A percentile compares a stretch with the other conserved stretches of the same genome.
Conservation (phyloP, 2,113 vertebrate species). For the Tursiops truncatus region DNA sequence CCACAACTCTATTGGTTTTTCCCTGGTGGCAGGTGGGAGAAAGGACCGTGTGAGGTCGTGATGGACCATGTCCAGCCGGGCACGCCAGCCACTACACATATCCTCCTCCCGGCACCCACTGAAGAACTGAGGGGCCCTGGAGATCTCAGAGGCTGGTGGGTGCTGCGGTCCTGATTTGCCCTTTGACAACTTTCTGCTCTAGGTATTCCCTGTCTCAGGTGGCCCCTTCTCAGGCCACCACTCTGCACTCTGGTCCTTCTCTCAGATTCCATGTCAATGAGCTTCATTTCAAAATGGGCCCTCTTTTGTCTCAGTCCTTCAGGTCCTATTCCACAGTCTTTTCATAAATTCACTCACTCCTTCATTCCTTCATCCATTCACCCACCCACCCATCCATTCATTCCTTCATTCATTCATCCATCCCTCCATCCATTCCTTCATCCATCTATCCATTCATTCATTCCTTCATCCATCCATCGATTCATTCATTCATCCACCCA, state of each 20-base stretch:
- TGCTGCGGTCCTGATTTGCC: not conserved
- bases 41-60: no score
- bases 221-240: not conserved
- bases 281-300: not conserved
- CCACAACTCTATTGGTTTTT: not conserved
- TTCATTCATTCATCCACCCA: not conserved
- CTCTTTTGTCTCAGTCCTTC: not conserved
- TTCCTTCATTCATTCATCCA: not conserved
- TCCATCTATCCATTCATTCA: not conserved
- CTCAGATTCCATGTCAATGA: not conserved
- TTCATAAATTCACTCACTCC: not conserved
- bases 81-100: no score
- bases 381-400: no score
- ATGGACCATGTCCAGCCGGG: no score
- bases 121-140: not conserved
- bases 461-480: not conserved
- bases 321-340: not conserved
- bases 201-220: not conserved
- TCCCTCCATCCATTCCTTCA: no score
- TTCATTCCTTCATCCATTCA: not conserved
- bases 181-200: not conserved
- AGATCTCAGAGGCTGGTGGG: not conserved
- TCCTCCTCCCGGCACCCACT: not conserved
- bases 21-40: not conserved
- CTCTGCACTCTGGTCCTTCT: not conserved